These are phyloP conservation scores for Seira musarum DNA, from an alignment of 2,888 invertebrate genomes.

Conservation along the genomic window DNA sequence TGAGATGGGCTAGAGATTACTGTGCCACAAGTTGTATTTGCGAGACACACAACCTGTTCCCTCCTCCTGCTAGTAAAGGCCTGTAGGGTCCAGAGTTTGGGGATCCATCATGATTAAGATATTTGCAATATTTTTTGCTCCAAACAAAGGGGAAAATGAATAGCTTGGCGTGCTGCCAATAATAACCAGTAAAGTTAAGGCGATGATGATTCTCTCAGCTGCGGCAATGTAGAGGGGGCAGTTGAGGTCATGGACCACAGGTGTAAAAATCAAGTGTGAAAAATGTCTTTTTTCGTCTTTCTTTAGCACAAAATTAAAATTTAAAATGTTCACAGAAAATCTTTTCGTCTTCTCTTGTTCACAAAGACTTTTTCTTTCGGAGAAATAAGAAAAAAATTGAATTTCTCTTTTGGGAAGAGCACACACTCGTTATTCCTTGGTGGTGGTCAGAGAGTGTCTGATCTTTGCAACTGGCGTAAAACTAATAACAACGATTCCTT, in stretches of 20 bases:
- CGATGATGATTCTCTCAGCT: constrained; percentile 3
- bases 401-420: background rate
- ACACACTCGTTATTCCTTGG: background rate
- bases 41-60: no score
- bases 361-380: background rate
- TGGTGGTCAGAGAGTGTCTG: constrained; percentile 20
- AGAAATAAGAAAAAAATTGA: background rate
- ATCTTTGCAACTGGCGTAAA: constrained; percentile 35
- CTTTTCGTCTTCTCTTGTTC: background rate
- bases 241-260: constrained; percentile 47
- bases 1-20: no score
- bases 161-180: constrained; percentile 30
- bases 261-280: constrained; percentile 29
- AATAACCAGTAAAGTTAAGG: constrained; percentile 43
- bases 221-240: constrained; percentile 39
- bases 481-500: constrained; percentile 37
- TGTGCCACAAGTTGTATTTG: no score
- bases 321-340: background rate
- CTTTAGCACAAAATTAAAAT: constrained; percentile 1
- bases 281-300: background rate
- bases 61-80: constrained; percentile 62
- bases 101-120: constrained; percentile 58
- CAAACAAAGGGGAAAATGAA: constrained; percentile 8
- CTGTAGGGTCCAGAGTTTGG: constrained; percentile 69
- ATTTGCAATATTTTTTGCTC: background rate